These are phyloP conservation scores for Spisula solida DNA, from an alignment of 2,888 invertebrate species.

Conservation along the genomic window DNA sequence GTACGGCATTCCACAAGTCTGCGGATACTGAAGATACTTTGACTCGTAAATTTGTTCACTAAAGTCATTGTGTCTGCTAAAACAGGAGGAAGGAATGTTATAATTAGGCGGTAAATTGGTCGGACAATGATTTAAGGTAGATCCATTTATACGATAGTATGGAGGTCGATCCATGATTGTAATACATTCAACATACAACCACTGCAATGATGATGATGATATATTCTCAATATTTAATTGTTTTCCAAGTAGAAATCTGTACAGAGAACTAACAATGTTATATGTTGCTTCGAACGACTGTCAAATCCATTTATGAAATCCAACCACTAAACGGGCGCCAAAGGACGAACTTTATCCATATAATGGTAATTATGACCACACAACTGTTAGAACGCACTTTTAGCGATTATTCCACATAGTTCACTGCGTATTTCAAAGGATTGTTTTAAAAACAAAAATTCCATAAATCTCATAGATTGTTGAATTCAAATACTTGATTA, in stretches of 20 bases:
- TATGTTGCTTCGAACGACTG: constrained; percentile 38
- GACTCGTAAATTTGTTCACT: constrained; percentile 59
- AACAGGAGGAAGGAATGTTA: constrained; percentile 51
- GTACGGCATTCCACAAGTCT: constrained; percentile 6
- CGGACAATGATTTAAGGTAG: constrained; percentile 77
- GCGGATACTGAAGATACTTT: constrained; percentile 11
- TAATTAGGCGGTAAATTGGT: constrained; percentile 66
- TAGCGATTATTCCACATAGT: constrained; percentile 17
- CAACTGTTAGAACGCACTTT: constrained; percentile 34
- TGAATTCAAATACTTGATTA: constrained; percentile 65
- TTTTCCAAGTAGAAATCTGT: constrained; percentile 53
- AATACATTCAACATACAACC: constrained; percentile 51
- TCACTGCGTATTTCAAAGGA: constrained; percentile 34
- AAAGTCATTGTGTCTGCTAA: constrained; percentile 58
- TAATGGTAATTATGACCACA: constrained; percentile 68
- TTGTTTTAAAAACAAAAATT: constrained; percentile 63
- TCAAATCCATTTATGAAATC: constrained; percentile 58
- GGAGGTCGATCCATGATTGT: constrained; percentile 75
- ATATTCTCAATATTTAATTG: constrained; percentile 53
- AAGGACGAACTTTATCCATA: constrained; percentile 60
- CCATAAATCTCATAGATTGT: constrained; percentile 68
- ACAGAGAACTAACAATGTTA: constrained; percentile 28
- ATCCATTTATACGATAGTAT: constrained; percentile 76
- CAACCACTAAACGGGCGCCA: constrained; percentile 36
- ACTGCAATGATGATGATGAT: constrained; percentile 49